phyloP scores from a whole-genome alignment of 2,797 vertebrate genomes.

The Alectoris magna region DNA sequence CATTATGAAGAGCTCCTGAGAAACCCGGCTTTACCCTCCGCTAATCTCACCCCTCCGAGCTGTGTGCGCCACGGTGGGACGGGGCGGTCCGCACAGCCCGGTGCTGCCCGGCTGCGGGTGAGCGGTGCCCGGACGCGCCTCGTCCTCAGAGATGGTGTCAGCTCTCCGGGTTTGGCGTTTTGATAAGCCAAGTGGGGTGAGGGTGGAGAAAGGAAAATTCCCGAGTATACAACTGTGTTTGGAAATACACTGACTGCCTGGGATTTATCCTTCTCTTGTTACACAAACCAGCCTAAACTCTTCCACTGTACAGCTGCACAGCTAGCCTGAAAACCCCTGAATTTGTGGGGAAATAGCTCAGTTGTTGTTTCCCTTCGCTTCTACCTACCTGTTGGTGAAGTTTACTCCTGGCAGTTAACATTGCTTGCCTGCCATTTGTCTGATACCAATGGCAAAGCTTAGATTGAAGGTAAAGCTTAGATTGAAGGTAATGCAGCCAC shows the following conservation, averaged over 20 bases:
- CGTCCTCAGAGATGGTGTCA: background rate
- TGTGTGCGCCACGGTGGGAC: background rate
- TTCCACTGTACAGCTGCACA: background rate
- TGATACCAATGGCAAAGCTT: background rate
- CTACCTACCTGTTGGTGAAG: background rate
- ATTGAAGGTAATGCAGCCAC: background rate
- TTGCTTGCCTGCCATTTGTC: background rate
- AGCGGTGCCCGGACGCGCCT: background rate
- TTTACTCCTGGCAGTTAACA: background rate
- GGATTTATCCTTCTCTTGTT: background rate
- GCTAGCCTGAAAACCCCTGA: constrained; percentile 24
- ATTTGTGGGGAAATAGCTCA: constrained; percentile 32
- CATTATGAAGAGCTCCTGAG: background rate
- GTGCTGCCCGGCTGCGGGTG: background rate
- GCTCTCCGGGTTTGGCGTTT: rapidly evolving
- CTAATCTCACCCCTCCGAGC: background rate
- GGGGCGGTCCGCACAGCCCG: background rate
- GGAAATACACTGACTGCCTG: background rate
- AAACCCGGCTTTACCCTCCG: background rate
- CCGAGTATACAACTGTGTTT: background rate
- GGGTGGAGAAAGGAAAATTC: background rate
- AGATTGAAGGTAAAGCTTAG: background rate
- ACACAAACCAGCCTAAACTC: background rate
- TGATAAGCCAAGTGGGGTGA: background rate
- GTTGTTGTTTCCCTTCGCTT: background rate